These are phyloP conservation scores for Neoascia interrupta DNA, from an alignment of 2,888 invertebrate species.

Conservation along the genomic window DNA sequence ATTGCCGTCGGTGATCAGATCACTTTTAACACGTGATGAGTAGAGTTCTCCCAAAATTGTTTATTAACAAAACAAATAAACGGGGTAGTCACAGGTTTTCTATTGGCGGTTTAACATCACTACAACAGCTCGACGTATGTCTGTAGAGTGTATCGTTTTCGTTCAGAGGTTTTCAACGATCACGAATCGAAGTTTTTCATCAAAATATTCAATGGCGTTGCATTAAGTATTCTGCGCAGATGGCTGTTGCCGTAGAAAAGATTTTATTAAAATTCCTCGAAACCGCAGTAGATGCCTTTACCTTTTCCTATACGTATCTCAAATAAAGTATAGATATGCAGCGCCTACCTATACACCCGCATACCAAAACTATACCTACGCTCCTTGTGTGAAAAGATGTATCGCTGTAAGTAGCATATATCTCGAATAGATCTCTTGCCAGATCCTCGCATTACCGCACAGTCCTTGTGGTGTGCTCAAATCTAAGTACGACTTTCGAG, in stretches of 20 bases:
- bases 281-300: constrained; percentile 48
- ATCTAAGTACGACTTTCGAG: constrained; percentile 54
- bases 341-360: too few relatives aligned
- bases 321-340: too few relatives aligned
- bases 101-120: too few relatives aligned
- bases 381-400: constrained; percentile 21
- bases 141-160: too few relatives aligned
- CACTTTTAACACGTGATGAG: too few relatives aligned
- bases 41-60: too few relatives aligned
- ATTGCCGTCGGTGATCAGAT: too few relatives aligned
- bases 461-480: constrained; percentile 54
- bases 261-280: constrained; percentile 70
- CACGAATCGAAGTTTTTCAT: constrained; percentile 68
- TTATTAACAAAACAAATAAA: too few relatives aligned
- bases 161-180: constrained; percentile 60
- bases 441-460: constrained; percentile 43
- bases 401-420: constrained; percentile 19
- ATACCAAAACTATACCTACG: too few relatives aligned
- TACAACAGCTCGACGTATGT: too few relatives aligned
- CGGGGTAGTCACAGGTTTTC: too few relatives aligned
- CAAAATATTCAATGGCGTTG: constrained; percentile 61
- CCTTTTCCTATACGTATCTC: too few relatives aligned
- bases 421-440: constrained; percentile 15
- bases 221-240: constrained; percentile 69
- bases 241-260: constrained; percentile 63